Conservation (phyloP, 1,140 invertebrate species). For the Matsumurasca onukii region DNA sequence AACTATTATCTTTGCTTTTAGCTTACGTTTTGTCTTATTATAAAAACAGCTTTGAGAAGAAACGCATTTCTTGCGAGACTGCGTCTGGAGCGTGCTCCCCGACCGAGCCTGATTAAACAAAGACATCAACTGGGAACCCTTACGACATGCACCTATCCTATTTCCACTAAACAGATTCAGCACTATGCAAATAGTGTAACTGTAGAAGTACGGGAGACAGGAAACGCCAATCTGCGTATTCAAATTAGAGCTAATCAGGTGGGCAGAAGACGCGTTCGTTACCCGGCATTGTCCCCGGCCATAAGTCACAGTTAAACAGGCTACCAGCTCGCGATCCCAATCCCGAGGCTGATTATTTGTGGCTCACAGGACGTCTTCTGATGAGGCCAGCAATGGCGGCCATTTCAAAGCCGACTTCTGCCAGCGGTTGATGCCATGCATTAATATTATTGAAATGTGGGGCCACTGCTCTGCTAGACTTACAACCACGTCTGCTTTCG, state of each 20-base stretch:
- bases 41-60: no score
- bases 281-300: conserved; percentile 12
- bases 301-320: conserved; percentile 21
- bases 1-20: no score
- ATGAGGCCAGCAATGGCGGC: background rate
- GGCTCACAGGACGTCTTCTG: background rate
- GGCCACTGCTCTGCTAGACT: no score
- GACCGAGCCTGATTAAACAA: no score
- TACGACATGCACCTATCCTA: no score
- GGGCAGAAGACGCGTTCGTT: conserved; percentile 16
- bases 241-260: conserved; percentile 24
- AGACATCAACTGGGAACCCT: no score
- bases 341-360: conserved; percentile 20
- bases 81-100: background rate
- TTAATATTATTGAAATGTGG: conserved; percentile 24
- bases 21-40: no score
- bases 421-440: conserved; percentile 14
- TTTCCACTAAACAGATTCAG: background rate
- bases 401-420: conserved; percentile 13
- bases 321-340: conserved; percentile 8
- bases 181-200: conserved; percentile 5
- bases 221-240: conserved; percentile 24
- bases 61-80: background rate
- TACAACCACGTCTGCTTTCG: conserved; percentile 9
- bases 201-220: background rate